A percentile compares a stretch with the other conserved stretches of the same genome.
Evolutionary conservation across 2,888 invertebrate genomes (phyloP).

Genomic region (Sussaba pulchella): DNA sequence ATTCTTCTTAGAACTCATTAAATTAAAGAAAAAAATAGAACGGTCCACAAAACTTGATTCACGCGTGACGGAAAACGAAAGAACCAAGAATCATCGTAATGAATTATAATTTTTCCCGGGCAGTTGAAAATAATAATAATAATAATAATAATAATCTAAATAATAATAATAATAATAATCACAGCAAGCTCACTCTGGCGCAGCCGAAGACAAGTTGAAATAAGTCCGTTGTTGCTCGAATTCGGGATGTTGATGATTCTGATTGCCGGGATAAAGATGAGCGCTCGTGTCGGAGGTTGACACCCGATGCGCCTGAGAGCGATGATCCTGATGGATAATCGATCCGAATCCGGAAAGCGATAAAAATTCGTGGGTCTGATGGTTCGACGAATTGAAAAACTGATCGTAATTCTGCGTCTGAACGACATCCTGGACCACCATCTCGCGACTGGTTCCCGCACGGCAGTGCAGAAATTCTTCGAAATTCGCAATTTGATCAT

Average conservation of each 20-base stretch:
- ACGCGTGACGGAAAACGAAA: no score
- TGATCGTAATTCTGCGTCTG: slow-evolving; percentile 80
- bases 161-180: no score
- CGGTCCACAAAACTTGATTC: no score
- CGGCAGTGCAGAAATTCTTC: slow-evolving; percentile 72
- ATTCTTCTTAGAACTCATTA: no score
- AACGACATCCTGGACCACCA: slow-evolving; percentile 81
- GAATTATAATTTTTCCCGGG: no score
- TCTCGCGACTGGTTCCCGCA: slow-evolving; percentile 70
- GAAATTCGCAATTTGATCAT: slow-evolving; percentile 34
- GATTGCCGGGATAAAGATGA: slow-evolving; percentile 62
- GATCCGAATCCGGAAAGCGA: slow-evolving; percentile 79
- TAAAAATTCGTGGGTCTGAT: slow-evolving; percentile 79
- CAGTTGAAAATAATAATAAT: no score
- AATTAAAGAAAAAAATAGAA: no score
- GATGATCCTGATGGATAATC: slow-evolving; percentile 71
- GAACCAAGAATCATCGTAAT: no score
- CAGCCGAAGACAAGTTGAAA: slow-evolving; percentile 77
- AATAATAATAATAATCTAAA: background rate
- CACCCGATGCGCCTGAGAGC: slow-evolving; percentile 66
- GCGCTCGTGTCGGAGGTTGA: slow-evolving; percentile 66
- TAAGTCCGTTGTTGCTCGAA: slow-evolving; percentile 70
- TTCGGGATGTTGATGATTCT: slow-evolving; percentile 45
- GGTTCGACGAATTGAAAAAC: slow-evolving; percentile 78
- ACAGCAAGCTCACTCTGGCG: slow-evolving; percentile 79